phyloP scores from a whole-genome alignment of 2,888 invertebrate species.

The Meghimatium bilineatum region DNA sequence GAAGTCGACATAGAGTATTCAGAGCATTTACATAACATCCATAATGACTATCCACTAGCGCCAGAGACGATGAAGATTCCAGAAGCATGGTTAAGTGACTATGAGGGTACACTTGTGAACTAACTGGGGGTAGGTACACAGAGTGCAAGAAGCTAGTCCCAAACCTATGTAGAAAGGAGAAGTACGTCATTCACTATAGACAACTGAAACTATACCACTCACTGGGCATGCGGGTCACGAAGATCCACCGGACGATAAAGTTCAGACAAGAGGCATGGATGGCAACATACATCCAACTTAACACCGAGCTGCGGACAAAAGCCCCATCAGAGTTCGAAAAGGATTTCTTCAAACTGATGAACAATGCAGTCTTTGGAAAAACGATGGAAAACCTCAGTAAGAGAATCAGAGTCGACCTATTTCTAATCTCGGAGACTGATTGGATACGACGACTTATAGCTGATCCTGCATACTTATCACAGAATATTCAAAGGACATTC shows the following conservation, averaged over 20 bases:
- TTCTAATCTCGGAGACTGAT: not conserved
- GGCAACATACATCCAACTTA: slow-evolving; percentile 68
- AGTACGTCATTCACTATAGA: slow-evolving; percentile 52
- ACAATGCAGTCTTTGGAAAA: slow-evolving; percentile 24
- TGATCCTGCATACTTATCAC: not conserved
- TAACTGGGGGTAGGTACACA: too few relatives aligned
- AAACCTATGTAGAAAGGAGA: too few relatives aligned
- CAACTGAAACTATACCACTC: slow-evolving; percentile 66
- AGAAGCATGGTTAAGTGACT: not conserved
- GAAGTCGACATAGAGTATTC: slow-evolving; percentile 24
- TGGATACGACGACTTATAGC: not conserved
- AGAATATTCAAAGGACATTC: not conserved
- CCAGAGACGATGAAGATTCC: not conserved
- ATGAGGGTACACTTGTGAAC: not conserved
- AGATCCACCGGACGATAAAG: slow-evolving; percentile 64
- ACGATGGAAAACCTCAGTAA: slow-evolving; percentile 6
- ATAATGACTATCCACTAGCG: not conserved
- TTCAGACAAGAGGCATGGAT: slow-evolving; percentile 69
- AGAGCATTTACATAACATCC: not conserved
- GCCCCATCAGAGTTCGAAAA: slow-evolving; percentile 69
- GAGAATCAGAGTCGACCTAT: not conserved
- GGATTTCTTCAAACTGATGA: slow-evolving; percentile 59
- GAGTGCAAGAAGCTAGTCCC: too few relatives aligned
- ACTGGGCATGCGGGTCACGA: slow-evolving; percentile 58
- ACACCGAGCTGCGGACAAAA: slow-evolving; percentile 57